Base-by-base conservation (phyloP, 2,797 vertebrate genomes). In the Chaunax sp. region DNA sequence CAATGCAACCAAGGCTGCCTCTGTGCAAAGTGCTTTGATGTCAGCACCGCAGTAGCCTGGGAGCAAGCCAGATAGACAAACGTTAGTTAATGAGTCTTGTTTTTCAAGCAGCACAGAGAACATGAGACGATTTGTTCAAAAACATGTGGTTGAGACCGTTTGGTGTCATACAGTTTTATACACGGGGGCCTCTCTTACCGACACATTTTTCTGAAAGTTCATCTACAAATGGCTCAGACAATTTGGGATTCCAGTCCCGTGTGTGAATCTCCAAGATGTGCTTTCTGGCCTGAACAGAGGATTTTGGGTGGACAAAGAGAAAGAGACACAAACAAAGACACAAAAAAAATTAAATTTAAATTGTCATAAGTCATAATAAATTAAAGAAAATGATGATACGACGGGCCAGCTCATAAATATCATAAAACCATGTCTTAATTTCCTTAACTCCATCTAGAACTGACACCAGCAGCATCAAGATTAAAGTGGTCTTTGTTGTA, bases 21-120 rank as follows among this genome's bases (percentile, higher is more conserved):
- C 98, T 74, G 98, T 99, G 94, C 98, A 99, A 96, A 99, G 96
- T 94, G 98, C 97, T 96, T 99, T 99, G 85, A 99, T 95, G 90
- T 99, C 98, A 52, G 98, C 98, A 77, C 98, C 98, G 38, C 98
- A 99, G 91, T 99, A 99, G 87, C 98, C 98, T 99, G 81, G 11
- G 38, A 66, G 10, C 2, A 30, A 50, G 18, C 1, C 11, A 60
- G 6, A 72, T 0, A 41, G 22, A 68, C 23, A 55, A 47, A 56
- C 5, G 25, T 71, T 22, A 45, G 25, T 51, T 12, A 2, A n/a
- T 63, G 25, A 0, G 33, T 30, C 58, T n/a, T 45, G 52, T 28
- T 23, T 71, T 64, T 47, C 4, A 50, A 57, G 18, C 22, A n/a
- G 25, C 46, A 49, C n/a, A 13, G 10, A 43, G 10, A 43, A 26